phyloP scores from a whole-genome alignment of 2,888 invertebrate species.

The Drosophila anceps region DNA sequence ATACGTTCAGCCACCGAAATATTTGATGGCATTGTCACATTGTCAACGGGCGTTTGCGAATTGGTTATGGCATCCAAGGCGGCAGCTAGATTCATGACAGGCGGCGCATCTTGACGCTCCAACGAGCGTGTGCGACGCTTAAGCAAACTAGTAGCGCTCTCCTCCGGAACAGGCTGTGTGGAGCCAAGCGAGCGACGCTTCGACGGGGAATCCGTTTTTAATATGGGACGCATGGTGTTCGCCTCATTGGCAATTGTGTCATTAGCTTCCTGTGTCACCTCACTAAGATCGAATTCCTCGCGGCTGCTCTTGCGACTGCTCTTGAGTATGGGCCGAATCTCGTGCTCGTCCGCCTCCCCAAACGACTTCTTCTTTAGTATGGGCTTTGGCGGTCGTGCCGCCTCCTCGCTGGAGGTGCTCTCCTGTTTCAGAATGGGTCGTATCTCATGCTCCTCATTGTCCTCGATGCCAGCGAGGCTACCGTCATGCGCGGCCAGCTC shows the following conservation, averaged over 20 bases:
- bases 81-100: slow-evolving; percentile 83
- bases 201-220: slow-evolving; percentile 84
- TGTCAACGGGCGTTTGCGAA: slow-evolving; percentile 66
- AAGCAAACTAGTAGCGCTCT: slow-evolving; percentile 53
- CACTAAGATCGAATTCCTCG: slow-evolving; percentile 86
- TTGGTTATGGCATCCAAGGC: slow-evolving; percentile 80
- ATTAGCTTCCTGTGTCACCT: slow-evolving; percentile 41
- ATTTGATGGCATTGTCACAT: slow-evolving; percentile 61
- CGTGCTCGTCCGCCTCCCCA: slow-evolving; percentile 90
- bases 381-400: slow-evolving; percentile 88
- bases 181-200: slow-evolving; percentile 82
- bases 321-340: slow-evolving; percentile 92
- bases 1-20: slow-evolving; percentile 90
- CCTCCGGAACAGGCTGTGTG: slow-evolving; percentile 24
- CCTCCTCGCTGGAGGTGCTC: slow-evolving; percentile 86
- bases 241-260: slow-evolving; percentile 35
- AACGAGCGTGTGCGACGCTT: slow-evolving; percentile 82
- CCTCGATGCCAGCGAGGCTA: slow-evolving; percentile 53
- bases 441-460: slow-evolving; percentile 87
- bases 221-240: slow-evolving; percentile 75
- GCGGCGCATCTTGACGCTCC: slow-evolving; percentile 88
- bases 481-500: slow-evolving; percentile 85
- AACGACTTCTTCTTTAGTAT: slow-evolving; percentile 95
- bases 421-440: slow-evolving; percentile 94
- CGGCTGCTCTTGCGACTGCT: slow-evolving; percentile 89